Conservation (phyloP, 2,113 vertebrate genomes). For the Plectropomus leopardus region DNA sequence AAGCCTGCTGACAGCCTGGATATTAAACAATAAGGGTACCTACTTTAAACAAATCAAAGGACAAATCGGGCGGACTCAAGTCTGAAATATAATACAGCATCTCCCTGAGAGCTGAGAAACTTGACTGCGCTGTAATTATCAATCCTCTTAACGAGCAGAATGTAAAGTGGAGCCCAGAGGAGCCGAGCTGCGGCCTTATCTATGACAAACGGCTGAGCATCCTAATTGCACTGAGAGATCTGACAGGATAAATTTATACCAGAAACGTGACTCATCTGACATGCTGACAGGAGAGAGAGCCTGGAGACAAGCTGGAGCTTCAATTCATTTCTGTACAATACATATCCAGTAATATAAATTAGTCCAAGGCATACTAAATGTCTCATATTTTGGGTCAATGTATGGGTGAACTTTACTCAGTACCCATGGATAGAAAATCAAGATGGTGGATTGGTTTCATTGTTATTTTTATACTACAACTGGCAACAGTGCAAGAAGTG, state of each 20-base stretch:
- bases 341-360: conserved; percentile 23
- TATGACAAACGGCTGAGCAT: conserved; percentile 73
- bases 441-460: not conserved
- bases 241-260: conserved; percentile 78
- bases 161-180: conserved; percentile 71
- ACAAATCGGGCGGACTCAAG: conserved; percentile 43
- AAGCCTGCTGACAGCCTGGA: conserved; percentile 14
- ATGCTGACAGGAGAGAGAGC: conserved; percentile 24
- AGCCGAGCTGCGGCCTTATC: conserved; percentile 72
- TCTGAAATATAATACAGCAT: conserved; percentile 36
- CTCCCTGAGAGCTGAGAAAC: conserved; percentile 54
- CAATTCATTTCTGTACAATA: conserved; percentile 17
- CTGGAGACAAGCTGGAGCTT: conserved; percentile 29
- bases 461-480: not conserved
- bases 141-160: conserved; percentile 80
- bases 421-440: not conserved
- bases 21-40: conserved; percentile 39
- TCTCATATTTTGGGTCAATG: not conserved
- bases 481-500: too few relatives aligned
- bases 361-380: not conserved
- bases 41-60: conserved; percentile 47
- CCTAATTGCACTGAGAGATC: conserved; percentile 81
- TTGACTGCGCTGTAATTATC: conserved; percentile 70
- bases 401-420: not conserved
- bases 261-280: conserved; percentile 63